Base-by-base conservation (phyloP, 2,797 vertebrate genomes). In the Enteromius thamalakanensis region DNA sequence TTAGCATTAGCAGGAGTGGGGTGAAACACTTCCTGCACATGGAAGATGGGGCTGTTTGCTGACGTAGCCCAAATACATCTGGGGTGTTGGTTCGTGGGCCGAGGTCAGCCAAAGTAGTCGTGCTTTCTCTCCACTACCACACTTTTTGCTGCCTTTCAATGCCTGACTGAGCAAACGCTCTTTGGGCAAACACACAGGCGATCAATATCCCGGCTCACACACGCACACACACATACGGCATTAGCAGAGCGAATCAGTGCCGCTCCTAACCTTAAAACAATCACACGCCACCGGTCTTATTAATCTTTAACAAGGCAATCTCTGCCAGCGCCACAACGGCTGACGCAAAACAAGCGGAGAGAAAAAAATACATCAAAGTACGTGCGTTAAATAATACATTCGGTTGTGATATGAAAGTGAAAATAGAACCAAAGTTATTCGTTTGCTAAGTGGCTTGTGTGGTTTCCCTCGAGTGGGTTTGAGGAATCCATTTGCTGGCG, bases 301-400 rank as follows among this genome's bases (percentile, higher is more conserved):
- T 89, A 92, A 93, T 92, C 90, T 91, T 93, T 93, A 92, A 92
- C 83, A 87, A 91, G 86, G 87, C 88, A 92, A 91, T 92, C 90
- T 90, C 79, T 90, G 81, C 81, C 72, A 88, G 74, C 86, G 79
- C 85, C 86, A 85, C 83, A 68, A 83, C 80, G 68, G 85, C 65
- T 65, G 79, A 83, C 53, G 82, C 87, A 88, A 90, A 91, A 89
- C 86, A 91, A 89, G 87, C 80, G 83, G 26, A 47, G 55, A 53
- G 51, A 84, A 89, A 85, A 81, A 83, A 89, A 90, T 81, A 85
- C 85, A 90, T 89, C 89, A 88, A 88, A 82, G 86, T 86, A 79
- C 78, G 60, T 79, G 69, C 82, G 84, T 89, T 92, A 88, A 93
- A 92, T 91, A 91, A 92, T 88, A 87, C 85, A 91, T 87, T 75